A percentile compares a stretch with the other conserved stretches of the same genome.
phyloP scores from a whole-genome alignment of 2,797 vertebrate genomes.

The Eurystomus glaucurus region DNA sequence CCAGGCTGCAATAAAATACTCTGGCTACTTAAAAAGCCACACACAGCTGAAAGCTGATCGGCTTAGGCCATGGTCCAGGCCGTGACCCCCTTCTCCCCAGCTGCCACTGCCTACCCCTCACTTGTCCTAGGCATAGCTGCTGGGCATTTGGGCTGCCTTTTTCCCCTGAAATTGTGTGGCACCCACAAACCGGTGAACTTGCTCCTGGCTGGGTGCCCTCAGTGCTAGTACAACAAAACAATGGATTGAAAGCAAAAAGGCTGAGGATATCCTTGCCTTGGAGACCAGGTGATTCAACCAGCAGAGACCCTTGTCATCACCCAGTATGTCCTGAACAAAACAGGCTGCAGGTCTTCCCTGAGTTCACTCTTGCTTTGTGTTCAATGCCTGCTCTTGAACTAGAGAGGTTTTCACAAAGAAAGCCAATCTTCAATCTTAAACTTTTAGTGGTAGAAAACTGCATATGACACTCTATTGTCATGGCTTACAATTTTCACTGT shows the following conservation, averaged over 20 bases:
- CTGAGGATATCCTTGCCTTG: neutral
- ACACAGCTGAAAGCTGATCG: neutral
- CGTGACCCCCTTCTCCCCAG: neutral
- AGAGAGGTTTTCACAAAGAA: neutral
- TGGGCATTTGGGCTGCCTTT: accelerated
- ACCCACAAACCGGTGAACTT: neutral
- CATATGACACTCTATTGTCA: neutral
- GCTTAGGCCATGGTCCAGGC: neutral
- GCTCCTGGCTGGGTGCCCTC: neutral
- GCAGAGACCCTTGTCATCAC: neutral
- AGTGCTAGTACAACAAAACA: neutral
- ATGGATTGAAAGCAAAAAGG: neutral
- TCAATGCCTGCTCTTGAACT: neutral
- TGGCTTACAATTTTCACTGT: neutral
- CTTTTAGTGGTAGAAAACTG: neutral
- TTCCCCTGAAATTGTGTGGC: neutral
- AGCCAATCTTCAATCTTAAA: neutral
- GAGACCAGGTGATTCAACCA: neutral
- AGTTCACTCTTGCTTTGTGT: neutral
- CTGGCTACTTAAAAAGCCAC: neutral
- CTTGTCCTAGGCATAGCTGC: neutral
- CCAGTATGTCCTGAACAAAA: neutral
- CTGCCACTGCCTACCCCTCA: neutral
- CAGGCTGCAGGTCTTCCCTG: neutral
- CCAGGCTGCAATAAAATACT: neutral